Conservation (phyloP, 2,113 vertebrate genomes). For the Trinectes maculatus region DNA sequence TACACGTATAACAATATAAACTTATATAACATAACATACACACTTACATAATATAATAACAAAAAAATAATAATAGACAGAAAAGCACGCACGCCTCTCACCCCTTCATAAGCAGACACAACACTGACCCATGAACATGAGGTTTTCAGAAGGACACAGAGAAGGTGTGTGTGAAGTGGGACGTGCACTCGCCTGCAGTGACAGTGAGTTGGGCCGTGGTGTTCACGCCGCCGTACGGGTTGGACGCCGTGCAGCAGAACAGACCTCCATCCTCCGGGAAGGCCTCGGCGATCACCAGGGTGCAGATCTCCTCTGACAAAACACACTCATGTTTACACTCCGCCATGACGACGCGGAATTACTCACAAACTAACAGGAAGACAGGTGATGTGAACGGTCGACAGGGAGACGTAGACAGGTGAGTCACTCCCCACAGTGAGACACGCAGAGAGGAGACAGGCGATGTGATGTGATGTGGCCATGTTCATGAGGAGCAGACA, state of each 20-base stretch:
- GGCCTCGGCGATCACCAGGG: slow-evolving; percentile 94
- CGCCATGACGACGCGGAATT: too few relatives aligned
- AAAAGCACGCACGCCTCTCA: too few relatives aligned
- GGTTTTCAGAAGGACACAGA: too few relatives aligned
- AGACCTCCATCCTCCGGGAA: slow-evolving; percentile 95
- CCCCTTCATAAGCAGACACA: too few relatives aligned
- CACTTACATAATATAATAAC: slow-evolving; percentile 3
- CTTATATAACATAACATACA: neutral
- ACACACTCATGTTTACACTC: neutral
- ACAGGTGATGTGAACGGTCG: neutral
- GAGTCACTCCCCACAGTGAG: slow-evolving; percentile 7
- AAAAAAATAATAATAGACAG: too few relatives aligned
- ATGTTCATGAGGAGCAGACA: slow-evolving; percentile 34
- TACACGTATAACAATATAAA: slow-evolving; percentile 25
- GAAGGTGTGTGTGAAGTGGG: too few relatives aligned
- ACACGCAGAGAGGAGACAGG: too few relatives aligned
- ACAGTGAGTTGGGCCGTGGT: slow-evolving; percentile 88
- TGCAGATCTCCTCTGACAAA: slow-evolving; percentile 96
- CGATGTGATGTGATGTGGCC: too few relatives aligned
- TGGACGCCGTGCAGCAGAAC: slow-evolving; percentile 90
- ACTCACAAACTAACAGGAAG: too few relatives aligned
- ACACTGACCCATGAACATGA: too few relatives aligned
- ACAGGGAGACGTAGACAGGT: neutral
- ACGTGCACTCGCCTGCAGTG: slow-evolving; percentile 91
- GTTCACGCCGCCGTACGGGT: slow-evolving; percentile 86